These are phyloP conservation scores for Thereva nobilitata DNA, from an alignment of 2,888 invertebrate genomes.

Conservation along the genomic window DNA sequence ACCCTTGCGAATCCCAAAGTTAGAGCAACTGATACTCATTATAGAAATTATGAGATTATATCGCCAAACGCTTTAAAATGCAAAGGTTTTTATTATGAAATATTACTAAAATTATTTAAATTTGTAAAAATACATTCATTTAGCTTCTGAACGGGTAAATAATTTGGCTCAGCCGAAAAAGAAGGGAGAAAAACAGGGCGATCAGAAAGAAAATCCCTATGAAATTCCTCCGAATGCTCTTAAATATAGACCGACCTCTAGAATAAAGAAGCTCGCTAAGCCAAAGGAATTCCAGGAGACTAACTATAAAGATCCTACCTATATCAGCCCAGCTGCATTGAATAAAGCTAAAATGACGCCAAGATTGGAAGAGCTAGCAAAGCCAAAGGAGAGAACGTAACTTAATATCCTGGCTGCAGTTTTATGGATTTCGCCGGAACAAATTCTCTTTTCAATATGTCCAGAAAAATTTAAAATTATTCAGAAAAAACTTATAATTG, in stretches of 20 bases:
- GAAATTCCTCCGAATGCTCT: constrained; percentile 59
- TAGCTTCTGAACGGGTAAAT: constrained; percentile 7
- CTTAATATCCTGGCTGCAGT: too few species aligned
- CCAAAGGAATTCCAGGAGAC: constrained; percentile 54
- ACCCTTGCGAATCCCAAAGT: constrained; percentile 54
- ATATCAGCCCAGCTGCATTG: too few species aligned
- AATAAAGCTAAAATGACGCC: too few species aligned
- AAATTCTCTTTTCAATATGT: too few species aligned
- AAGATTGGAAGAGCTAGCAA: too few species aligned
- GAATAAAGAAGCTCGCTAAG: constrained; percentile 59
- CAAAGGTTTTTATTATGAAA: constrained; percentile 1
- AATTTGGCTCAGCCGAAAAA: constrained; percentile 40
- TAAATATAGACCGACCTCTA: constrained; percentile 58
- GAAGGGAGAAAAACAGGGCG: constrained; percentile 51
- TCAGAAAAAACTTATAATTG: too few species aligned
- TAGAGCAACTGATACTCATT: not conserved
- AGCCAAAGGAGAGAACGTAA: too few species aligned
- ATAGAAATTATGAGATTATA: constrained; percentile 44
- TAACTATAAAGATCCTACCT: constrained; percentile 42
- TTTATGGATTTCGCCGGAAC: too few species aligned
- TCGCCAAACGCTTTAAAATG: constrained; percentile 1
- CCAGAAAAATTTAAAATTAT: too few species aligned
- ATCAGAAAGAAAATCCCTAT: constrained; percentile 60
- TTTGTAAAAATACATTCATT: not conserved
- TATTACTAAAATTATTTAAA: not conserved